Evolutionary conservation across 2,888 invertebrate genomes (phyloP).

Genomic region (Melanophora roralis): DNA sequence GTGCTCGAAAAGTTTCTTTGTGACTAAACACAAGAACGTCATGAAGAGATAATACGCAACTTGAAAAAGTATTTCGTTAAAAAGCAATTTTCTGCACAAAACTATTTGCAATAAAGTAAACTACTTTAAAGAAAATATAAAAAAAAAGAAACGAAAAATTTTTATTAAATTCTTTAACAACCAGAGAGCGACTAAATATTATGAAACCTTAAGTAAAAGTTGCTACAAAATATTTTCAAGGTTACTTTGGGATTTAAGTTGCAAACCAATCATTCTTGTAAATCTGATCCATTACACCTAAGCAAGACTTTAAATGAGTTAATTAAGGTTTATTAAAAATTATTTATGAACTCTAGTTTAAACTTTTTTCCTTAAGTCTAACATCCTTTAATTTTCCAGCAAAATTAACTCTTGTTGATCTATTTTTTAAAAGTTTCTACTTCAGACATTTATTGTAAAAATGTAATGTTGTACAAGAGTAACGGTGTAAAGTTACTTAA

Average conservation of each 20-base stretch:
- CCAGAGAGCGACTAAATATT: too few species aligned
- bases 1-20: conserved; percentile 49
- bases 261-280: too few species aligned
- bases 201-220: too few species aligned
- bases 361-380: background rate
- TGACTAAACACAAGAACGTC: conserved; percentile 1
- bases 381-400: conserved; percentile 9
- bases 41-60: background rate
- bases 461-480: background rate
- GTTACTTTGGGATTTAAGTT: too few species aligned
- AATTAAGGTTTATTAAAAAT: background rate
- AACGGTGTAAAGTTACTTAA: background rate
- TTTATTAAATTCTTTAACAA: too few species aligned
- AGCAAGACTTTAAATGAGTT: background rate
- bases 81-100: background rate
- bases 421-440: conserved; percentile 26
- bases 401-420: conserved; percentile 23
- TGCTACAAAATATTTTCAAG: too few species aligned
- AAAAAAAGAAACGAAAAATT: too few species aligned
- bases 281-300: too few species aligned
- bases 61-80: background rate
- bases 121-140: too few species aligned
- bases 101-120: background rate
- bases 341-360: background rate
- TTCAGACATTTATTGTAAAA: conserved; percentile 15